Conservation (phyloP, 35 echinoderm and acorn worm genomes). For the Ophioderma brevispina region DNA sequence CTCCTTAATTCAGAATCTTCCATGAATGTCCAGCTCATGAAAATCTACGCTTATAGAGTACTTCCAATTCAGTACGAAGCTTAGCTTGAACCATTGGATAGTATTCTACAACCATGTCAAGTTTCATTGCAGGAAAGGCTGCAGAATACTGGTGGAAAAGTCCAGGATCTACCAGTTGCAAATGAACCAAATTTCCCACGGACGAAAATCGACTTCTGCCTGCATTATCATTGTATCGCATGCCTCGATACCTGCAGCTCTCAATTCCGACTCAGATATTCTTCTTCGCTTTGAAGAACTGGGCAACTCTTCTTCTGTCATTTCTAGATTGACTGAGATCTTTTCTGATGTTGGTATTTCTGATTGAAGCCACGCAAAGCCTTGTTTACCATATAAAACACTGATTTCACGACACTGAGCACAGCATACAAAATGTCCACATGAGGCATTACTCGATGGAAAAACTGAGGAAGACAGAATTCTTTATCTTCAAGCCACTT, state of each 20-base stretch:
- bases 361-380: no score
- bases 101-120: neutral
- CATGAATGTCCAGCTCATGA: neutral
- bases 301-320: neutral
- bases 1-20: neutral
- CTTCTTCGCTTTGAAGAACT: neutral
- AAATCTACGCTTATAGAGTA: neutral
- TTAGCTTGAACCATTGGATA: neutral
- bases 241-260: neutral
- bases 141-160: neutral
- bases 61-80: neutral
- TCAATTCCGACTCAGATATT: neutral
- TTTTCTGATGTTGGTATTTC: no score
- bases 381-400: neutral
- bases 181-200: neutral
- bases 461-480: neutral
- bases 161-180: neutral
- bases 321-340: neutral
- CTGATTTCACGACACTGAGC: neutral
- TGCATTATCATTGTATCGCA: neutral
- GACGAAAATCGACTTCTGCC: neutral
- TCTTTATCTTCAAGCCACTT: neutral
- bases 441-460: neutral
- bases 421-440: neutral
- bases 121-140: neutral